Base-by-base conservation (phyloP, 2,113 vertebrate species). In the Elgaria multicarinata region DNA sequence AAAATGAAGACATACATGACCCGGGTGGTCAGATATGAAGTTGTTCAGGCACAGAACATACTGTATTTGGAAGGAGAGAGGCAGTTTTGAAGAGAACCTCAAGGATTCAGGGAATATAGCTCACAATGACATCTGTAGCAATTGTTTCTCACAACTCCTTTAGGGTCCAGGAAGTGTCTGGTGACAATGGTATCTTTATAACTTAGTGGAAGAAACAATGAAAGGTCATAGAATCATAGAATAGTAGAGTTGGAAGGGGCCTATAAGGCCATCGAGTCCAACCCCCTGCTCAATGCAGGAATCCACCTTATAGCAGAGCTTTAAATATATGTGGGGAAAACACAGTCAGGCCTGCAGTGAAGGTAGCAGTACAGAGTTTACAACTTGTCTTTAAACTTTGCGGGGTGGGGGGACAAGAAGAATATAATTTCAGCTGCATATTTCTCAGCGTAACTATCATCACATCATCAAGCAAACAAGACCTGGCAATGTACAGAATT, bases 401-500 rank as follows among this genome's bases (percentile, higher is more conserved):
- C 3, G 14, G 20, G 42, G 26, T n/a, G 20, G 9, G 53, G 58
- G 28, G 67, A 88, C 50, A n/a, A 67, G 8, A 50, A 58, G 44
- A 53, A 83, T 76, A 83, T 64, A 53, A 83, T 76, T 36, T 76
- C 5, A 13, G 55, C 42, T 77, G 58, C 44, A 39, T 84, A 66
- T 92, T 92, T 92, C 75, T 0, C 1, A 72, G 85, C 62, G n/a
- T 91, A 89, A 93, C 92, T 88, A 92, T 90, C 81, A 94, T 92
- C 92, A 50, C 93, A 88, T 78, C 72, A 94, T 93, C 93, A 58
- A 94, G 87, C 55, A 92, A 82, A 92, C 74, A 64, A 90, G 89
- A 95, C 71, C 87, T 93, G 55, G 85, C 67, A 92, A 93, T 77
- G 83, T 88, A 94, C 87, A 92, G 93, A 95, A 93, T 94, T 89